Percentiles rank a stretch among this genome's conserved stretches.
phyloP scores from a whole-genome alignment of 2,797 vertebrate species.

The Enteromius unitaeniatus region DNA sequence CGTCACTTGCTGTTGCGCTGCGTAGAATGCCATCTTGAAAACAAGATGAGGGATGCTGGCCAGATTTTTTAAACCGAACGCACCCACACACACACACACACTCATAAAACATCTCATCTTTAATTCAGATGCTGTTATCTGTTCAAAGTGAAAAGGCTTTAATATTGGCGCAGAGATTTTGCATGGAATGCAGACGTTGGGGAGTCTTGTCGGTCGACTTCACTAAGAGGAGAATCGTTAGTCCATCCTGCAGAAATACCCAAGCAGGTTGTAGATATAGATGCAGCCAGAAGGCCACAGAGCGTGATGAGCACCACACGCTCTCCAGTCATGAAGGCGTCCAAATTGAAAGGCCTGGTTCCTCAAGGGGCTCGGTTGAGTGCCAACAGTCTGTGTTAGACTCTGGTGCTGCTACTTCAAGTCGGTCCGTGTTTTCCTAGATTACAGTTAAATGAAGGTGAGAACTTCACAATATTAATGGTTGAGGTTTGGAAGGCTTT shows the following conservation, averaged over 20 bases:
- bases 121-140: constrained; percentile 25
- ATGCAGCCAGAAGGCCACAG: neutral
- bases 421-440: constrained; percentile 2
- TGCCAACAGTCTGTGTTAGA: constrained; percentile 1
- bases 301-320: neutral
- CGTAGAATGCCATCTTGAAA: neutral
- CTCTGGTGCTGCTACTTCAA: neutral
- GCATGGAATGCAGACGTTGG: neutral
- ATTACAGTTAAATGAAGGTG: constrained; percentile 1
- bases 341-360: neutral
- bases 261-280: neutral
- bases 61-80: constrained; percentile 23
- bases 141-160: constrained; percentile 7
- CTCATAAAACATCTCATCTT: constrained; percentile 37
- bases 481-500: neutral
- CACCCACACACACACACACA: constrained; percentile 25
- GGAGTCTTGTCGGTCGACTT: neutral
- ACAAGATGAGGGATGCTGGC: constrained; percentile 27
- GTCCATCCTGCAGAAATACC: constrained; percentile 2
- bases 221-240: neutral
- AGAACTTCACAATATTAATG: constrained; percentile 23
- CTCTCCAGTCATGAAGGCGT: neutral
- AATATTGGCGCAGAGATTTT: neutral
- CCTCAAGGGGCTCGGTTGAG: neutral
- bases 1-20: neutral